Percentiles rank a stretch among this genome's conserved stretches.
phyloP scores from a whole-genome alignment of 1,140 invertebrate genomes.

The Andricus grossulariae region DNA sequence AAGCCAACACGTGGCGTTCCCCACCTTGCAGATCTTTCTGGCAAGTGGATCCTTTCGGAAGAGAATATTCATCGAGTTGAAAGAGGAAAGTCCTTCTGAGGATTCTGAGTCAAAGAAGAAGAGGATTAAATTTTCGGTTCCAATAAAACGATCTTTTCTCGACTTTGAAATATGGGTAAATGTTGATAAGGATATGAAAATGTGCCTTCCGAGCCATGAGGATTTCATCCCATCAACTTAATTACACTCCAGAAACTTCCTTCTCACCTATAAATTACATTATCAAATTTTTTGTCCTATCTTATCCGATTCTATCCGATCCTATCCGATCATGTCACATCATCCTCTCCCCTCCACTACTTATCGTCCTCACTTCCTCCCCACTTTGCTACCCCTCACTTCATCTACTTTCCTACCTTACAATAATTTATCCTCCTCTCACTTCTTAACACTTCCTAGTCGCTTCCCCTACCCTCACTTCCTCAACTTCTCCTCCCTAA shows the following conservation, averaged over 20 bases:
- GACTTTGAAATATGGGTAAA: slow-evolving; percentile 1
- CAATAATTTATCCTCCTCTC: no score
- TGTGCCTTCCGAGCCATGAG: background rate
- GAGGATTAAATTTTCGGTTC: slow-evolving; percentile 2
- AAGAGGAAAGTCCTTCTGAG: slow-evolving; percentile 13
- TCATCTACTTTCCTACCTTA: no score
- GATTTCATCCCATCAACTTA: slow-evolving; percentile 12
- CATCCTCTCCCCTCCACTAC: no score
- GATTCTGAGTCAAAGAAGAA: slow-evolving; percentile 11
- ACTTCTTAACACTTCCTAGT: no score
- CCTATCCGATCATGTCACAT: no score
- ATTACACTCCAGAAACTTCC: background rate
- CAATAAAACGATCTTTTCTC: background rate
- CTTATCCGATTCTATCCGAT: no score
- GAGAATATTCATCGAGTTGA: slow-evolving; percentile 36
- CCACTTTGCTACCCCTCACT: no score
- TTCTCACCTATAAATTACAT: background rate
- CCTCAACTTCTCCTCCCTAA: no score
- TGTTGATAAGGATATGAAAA: no score
- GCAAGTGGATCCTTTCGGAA: slow-evolving; percentile 38
- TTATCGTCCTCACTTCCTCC: no score
- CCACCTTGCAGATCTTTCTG: slow-evolving; percentile 42
- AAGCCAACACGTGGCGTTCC: slow-evolving; percentile 45
- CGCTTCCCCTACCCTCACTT: no score
- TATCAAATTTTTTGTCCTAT: background rate